A percentile compares a stretch with the other conserved stretches of the same genome.
Evolutionary conservation across 1,140 invertebrate genomes (phyloP).

Genomic region (Macrosteles quadrilineatus): DNA sequence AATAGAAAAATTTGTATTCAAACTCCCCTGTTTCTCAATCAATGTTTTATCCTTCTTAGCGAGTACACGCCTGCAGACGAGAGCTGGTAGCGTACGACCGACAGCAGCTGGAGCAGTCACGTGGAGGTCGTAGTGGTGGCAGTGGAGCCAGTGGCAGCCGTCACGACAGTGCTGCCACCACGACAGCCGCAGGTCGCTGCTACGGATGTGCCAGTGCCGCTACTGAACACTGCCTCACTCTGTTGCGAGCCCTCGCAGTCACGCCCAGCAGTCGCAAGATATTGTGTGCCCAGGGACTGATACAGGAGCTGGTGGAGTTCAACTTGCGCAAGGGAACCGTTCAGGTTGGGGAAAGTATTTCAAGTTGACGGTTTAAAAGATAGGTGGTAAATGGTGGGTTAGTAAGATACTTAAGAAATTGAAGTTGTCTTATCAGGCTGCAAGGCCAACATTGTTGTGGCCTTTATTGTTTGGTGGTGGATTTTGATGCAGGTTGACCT

Average conservation of each 20-base stretch:
- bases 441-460: no score
- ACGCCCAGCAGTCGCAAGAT: constrained; percentile 74
- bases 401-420: no score
- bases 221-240: constrained; percentile 90
- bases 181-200: constrained; percentile 52
- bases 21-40: no score
- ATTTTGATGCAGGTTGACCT: no score
- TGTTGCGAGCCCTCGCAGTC: constrained; percentile 88
- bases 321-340: constrained; percentile 81
- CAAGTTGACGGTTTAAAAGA: no score
- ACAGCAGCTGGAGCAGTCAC: constrained; percentile 63
- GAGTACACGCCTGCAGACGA: constrained; percentile 83
- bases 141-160: background rate
- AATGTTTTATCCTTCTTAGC: no score
- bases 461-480: no score
- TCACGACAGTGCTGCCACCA: background rate
- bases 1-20: no score
- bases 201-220: constrained; percentile 85
- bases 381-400: no score
- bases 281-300: constrained; percentile 83
- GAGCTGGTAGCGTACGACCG: constrained; percentile 92
- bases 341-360: no score
- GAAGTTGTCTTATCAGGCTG: no score
- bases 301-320: constrained; percentile 87
- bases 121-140: constrained; percentile 23